Evolutionary conservation across 2,113 vertebrate genomes (phyloP).

Genomic region (Terrapene triunguis): DNA sequence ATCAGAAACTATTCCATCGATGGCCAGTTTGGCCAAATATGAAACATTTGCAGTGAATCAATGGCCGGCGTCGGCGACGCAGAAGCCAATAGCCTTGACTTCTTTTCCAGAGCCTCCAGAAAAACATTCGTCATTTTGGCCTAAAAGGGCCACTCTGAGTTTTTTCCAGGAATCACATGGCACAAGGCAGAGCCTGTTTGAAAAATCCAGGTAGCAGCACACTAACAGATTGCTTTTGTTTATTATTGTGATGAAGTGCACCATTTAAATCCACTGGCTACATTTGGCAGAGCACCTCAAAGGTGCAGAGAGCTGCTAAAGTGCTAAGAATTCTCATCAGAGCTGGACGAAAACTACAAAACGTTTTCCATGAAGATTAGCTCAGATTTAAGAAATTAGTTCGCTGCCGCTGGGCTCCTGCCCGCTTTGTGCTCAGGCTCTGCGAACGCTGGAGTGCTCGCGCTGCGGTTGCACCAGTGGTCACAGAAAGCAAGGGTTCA

Average conservation of each 20-base stretch:
- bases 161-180: not conserved
- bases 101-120: slow-evolving; percentile 76
- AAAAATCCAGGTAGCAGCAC: not conserved
- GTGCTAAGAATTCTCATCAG: slow-evolving; percentile 24
- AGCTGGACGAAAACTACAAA: slow-evolving; percentile 12
- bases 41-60: slow-evolving; percentile 76
- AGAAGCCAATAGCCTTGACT: slow-evolving; percentile 75
- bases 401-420: not conserved
- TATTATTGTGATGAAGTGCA: not conserved
- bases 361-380: slow-evolving; percentile 58
- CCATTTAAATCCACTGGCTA: slow-evolving; percentile 60
- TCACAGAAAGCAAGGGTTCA: not conserved
- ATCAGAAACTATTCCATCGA: slow-evolving; percentile 77
- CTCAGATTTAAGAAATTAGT: not conserved
- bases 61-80: slow-evolving; percentile 67
- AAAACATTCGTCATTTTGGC: slow-evolving; percentile 47
- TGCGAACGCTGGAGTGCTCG: accelerated
- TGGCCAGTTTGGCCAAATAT: slow-evolving; percentile 77
- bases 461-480: not conserved
- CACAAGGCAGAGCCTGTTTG: not conserved
- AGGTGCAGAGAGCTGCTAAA: slow-evolving; percentile 44
- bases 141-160: slow-evolving; percentile 44
- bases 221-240: not conserved
- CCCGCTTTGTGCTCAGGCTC: not conserved
- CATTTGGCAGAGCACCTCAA: slow-evolving; percentile 12